Evolutionary conservation across 2,113 vertebrate genomes (phyloP), one percentile per base, ranked within the genome.

Genomic region (Actenoides lindsayi): DNA sequence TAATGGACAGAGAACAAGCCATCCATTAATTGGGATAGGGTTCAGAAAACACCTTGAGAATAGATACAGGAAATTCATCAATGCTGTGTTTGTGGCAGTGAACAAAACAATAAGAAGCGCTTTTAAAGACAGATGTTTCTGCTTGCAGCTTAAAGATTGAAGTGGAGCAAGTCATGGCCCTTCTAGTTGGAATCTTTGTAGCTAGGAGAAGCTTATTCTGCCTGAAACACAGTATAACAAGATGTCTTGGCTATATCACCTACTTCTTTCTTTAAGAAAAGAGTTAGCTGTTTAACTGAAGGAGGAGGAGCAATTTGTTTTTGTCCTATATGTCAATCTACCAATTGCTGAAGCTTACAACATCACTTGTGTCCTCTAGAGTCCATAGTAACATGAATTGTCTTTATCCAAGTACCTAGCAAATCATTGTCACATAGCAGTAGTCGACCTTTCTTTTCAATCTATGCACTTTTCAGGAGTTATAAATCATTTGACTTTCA

Each of bases 401-500:
- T 97, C 98, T 98, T 98, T 96, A 97, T 97, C 95, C 84, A 83
- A 93, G 91, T 88, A 95, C 96, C 97, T 93, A 97, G 97, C 97
- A 98, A 98, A 98, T 98, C 98, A 97, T 86, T 97, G 96, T 94
- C 98, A 97, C 93, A 79, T 37, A 96, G 96, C 75, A 59, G 95
- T 71, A 79, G 94, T 74, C 93, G 87, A 98, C 98, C 98, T 98
- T 98, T 98, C 98, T 97, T 97, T 98, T 97, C 98, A 96, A 97
- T 98, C 97, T 95, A 74, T 89, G 94, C 95, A 95, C 96, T 98
- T 98, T 97, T 97, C 97, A 94, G 95, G 96, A 98, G 98, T 96
- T 97, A 98, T 98, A 98, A 98, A 98, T 98, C 98, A 98, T 97
- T 86, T 97, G 97, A 97, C 98, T 98, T 98, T 96, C 97, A 97